Evolutionary conservation across 2,113 vertebrate species (phyloP), one percentile per base, ranked within the genome.

Genomic region (Ellobius talpinus): DNA sequence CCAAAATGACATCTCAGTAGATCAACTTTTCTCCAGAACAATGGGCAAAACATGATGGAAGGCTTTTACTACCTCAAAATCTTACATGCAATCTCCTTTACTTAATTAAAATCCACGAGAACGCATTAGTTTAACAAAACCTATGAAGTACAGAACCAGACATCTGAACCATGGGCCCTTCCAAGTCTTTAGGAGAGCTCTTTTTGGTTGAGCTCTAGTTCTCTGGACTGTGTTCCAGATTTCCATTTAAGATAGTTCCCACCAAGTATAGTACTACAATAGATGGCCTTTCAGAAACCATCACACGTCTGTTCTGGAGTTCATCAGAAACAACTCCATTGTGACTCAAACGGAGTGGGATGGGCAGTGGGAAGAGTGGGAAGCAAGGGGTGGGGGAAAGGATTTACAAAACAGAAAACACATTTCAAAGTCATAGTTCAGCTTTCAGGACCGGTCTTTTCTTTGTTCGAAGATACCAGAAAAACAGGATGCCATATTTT

Each of bases 161-260:
- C 36, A 2, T 33, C 58, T 95, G 52, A 90, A 90, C 93, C 98
- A 94, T 78, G 39, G 85, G 91, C 1, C 5, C 82, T 98, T 91
- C 97, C 5, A 0, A 89, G 81, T 89, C 33, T 2, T 89, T 90
- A 95, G 92, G 63, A 97, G 4, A 97, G 77, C 96, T 94, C 97
- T 97, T 93, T 90, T 95, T 96, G 97, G 70, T 97, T 97, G 77
- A 97, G 91, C 94, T 55, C 65, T 76, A 90, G 72, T 39, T 94
- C 26, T 97, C 93, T 97, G 90, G 96, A 98, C 96, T 86, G 39
- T 87, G 97, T 96, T 98, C 95, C 96, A 96, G 95, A 98, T 61
- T 47, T 63, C 33, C 84, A 95, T 96, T 96, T 87, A 89, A 97
- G 89, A 98, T 96, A 96, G 97, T 98, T 0, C 95, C 97, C 23